A percentile compares a stretch with the other conserved stretches of the same genome.
Conservation (phyloP, 2,113 vertebrate species). For the Fulica atra region DNA sequence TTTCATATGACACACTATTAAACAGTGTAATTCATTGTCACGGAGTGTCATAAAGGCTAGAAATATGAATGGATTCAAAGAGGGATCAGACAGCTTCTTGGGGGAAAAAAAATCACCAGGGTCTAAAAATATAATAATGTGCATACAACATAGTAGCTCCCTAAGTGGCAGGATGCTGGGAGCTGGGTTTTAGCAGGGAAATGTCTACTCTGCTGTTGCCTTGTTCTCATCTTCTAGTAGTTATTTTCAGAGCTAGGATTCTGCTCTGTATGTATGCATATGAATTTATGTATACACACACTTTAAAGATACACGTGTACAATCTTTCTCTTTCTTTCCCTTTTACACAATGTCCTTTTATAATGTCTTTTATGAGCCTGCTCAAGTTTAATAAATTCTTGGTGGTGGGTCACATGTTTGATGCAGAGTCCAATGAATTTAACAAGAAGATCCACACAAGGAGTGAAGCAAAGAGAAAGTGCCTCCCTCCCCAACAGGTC, state of each 20-base stretch:
- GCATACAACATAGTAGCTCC: background rate
- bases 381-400: background rate
- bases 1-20: background rate
- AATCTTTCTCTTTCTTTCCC: background rate
- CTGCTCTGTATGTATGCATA: background rate
- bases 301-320: background rate
- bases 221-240: background rate
- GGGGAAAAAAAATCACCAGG: background rate
- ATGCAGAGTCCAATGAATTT: background rate
- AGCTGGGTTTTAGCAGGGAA: background rate
- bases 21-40: background rate
- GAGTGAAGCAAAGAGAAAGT: background rate
- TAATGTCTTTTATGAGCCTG: background rate
- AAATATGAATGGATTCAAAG: background rate
- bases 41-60: background rate
- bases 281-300: background rate
- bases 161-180: background rate
- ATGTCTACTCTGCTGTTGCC: background rate
- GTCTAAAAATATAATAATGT: background rate
- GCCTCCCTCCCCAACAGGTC: background rate
- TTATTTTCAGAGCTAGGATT: background rate
- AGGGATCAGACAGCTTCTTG: background rate
- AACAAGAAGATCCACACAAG: background rate
- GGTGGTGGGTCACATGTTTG: fast-evolving
- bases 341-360: background rate